A percentile compares a stretch with the other conserved stretches of the same genome.
Evolutionary conservation across 2,797 vertebrate species (phyloP).

Genomic region (Pygocentrus nattereri): DNA sequence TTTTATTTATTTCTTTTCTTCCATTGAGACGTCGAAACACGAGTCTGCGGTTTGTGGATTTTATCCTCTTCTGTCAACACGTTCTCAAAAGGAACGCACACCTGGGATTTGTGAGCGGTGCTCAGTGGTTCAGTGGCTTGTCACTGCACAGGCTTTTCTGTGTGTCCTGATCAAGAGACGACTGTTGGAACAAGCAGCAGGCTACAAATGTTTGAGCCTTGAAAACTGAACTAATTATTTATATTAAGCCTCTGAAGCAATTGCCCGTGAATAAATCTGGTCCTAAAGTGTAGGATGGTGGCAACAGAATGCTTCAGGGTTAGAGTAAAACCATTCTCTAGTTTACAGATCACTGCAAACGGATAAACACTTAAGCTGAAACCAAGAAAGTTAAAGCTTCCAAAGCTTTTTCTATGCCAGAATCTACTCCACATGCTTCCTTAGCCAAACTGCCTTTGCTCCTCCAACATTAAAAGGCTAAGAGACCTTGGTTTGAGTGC

Average conservation of each 20-base stretch:
- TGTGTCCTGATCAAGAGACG: conserved; percentile 30
- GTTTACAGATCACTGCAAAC: neutral
- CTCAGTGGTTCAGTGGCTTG: conserved; percentile 21
- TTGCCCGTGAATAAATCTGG: neutral
- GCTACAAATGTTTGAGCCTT: conserved; percentile 23
- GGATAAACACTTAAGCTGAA: neutral
- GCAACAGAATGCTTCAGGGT: conserved; percentile 1
- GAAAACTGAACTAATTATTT: conserved; percentile 40
- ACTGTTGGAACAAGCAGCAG: conserved; percentile 1
- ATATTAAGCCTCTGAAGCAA: neutral
- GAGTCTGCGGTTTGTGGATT: conserved; percentile 37
- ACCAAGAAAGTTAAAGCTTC: neutral
- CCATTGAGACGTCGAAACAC: neutral
- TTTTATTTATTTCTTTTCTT: conserved; percentile 1
- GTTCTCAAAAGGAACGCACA: conserved; percentile 23
- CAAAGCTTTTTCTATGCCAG: neutral
- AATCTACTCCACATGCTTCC: neutral
- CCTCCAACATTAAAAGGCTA: conserved; percentile 4
- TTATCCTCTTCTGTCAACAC: conserved; percentile 29
- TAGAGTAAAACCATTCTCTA: neutral
- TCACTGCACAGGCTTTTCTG: conserved; percentile 14
- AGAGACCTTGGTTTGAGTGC: conserved; percentile 18
- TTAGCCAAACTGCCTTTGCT: conserved; percentile 8
- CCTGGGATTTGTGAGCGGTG: conserved; percentile 38
- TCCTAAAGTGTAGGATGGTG: neutral